These are phyloP conservation scores for Protophormia terraenovae DNA, from an alignment of 2,888 invertebrate species.

Conservation along the genomic window DNA sequence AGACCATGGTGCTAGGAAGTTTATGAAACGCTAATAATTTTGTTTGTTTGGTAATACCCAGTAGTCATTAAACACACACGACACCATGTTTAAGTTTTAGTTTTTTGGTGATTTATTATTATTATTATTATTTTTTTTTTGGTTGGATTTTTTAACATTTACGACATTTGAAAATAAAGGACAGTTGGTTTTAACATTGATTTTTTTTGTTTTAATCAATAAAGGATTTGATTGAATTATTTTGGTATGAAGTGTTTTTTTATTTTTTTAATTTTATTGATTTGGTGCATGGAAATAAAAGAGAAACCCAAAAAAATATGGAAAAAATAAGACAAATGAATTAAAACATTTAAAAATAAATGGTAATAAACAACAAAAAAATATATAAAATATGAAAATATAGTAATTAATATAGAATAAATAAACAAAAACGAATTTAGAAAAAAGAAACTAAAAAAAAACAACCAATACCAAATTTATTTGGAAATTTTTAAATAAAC, in stretches of 20 bases:
- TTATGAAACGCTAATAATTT: slow-evolving; percentile 76
- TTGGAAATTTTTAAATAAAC: slow-evolving; percentile 12
- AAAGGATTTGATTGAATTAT: slow-evolving; percentile 66
- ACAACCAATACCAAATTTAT: slow-evolving; percentile 55
- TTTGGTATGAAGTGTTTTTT: slow-evolving; percentile 62
- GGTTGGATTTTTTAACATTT: slow-evolving; percentile 33
- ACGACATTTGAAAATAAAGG: slow-evolving; percentile 42
- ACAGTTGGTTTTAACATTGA: slow-evolving; percentile 42
- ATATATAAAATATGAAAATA: slow-evolving; percentile 68
- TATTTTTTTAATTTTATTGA: slow-evolving; percentile 67
- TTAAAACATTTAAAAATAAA: slow-evolving; percentile 70
- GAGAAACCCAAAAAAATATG: slow-evolving; percentile 73
- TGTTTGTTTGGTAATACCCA: slow-evolving; percentile 28
- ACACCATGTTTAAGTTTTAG: slow-evolving; percentile 48
- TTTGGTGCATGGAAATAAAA: slow-evolving; percentile 78
- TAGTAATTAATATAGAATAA: slow-evolving; percentile 28
- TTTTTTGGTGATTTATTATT: slow-evolving; percentile 46
- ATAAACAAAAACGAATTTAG: slow-evolving; percentile 46
- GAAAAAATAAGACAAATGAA: slow-evolving; percentile 71
- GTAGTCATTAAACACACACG: slow-evolving; percentile 53
- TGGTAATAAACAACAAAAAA: slow-evolving; percentile 48
- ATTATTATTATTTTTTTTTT: slow-evolving; percentile 54
- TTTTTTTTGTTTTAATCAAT: slow-evolving; percentile 48
- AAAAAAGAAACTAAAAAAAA: slow-evolving; percentile 48
- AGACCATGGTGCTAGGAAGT: slow-evolving; percentile 79